These are phyloP conservation scores for Operophtera brumata DNA, from an alignment of 2,888 invertebrate species.

Conservation along the genomic window DNA sequence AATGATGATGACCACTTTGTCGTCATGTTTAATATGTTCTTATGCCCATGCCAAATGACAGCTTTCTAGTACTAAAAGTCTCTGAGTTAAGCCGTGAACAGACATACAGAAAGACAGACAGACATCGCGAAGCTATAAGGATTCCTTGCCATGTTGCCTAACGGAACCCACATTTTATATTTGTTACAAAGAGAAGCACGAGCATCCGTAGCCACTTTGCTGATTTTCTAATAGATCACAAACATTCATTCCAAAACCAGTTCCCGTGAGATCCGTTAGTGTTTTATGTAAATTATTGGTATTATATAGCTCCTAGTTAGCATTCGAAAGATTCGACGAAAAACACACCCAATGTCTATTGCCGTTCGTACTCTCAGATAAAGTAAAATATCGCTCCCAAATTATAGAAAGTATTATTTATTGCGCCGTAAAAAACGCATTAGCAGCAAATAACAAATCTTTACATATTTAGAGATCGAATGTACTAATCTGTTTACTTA, in stretches of 20 bases:
- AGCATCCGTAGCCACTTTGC: constrained; percentile 47
- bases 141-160: no score
- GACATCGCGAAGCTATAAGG: no score
- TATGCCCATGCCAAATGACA: no score
- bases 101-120: no score
- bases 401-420: constrained; percentile 70
- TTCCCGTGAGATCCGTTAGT: constrained; percentile 78
- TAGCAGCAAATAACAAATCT: constrained; percentile 43
- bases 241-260: constrained; percentile 72
- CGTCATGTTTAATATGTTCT: no score
- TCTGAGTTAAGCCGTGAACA: no score
- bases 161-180: no score
- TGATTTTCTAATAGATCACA: constrained; percentile 80
- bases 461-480: constrained; percentile 32
- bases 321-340: constrained; percentile 63
- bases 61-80: no score
- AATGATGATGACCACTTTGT: no score
- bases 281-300: constrained; percentile 76
- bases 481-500: constrained; percentile 23
- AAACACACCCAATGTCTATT: constrained; percentile 43
- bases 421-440: constrained; percentile 52
- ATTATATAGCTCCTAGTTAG: constrained; percentile 75
- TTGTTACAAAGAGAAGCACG: constrained; percentile 54
- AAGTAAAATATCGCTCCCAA: constrained; percentile 53
- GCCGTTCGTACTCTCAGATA: constrained; percentile 40